Evolutionary conservation across 1,140 invertebrate genomes (phyloP), one percentile per base, ranked within the genome.

Genomic region (Drosophila repleta): DNA sequence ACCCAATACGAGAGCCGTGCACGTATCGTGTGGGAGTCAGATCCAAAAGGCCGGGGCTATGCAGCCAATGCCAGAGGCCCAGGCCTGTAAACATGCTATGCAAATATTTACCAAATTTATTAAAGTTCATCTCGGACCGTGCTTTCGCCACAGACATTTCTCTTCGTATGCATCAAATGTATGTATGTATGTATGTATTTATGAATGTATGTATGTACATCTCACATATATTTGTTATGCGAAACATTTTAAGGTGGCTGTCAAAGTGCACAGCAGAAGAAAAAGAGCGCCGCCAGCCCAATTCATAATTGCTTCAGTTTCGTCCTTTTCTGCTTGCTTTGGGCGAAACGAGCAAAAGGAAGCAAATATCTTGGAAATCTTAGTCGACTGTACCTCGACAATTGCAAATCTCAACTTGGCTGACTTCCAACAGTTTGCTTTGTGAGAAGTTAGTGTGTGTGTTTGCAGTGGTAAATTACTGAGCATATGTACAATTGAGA

Each of bases 61-160:
- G 29, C 21, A 72, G 55, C 49, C 53, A 67, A 65, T 63, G 58
- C 66, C 65, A 70, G 58, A 77, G 65, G 74, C 41, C 48, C 71
- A 66, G 26, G 71, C 69, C 68, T 72, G 73, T 62, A 75, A 76
- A 76, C 76, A 78, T 46, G 68, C 74, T 76, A 76, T 65, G 68
- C 73, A 78, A 78, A 78, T 78, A 78, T 78, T 78, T 78, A 75
- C 76, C 63, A 71, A 78, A 78, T 76, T 76, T 78, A 78, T 78
- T 78, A 78, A 78, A 78, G 73, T 78, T 76, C 73, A 72, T 76
- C 76, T 56, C 62, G 41, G 69, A 66, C 62, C 68, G 26, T 41
- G n/a, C 62, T 37, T 37, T 41, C 24, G 2, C 29, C 37, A n/a
- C 53, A 60, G 68, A 66, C 43, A 49, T 65, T 49, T 15, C 41